phyloP scores from a whole-genome alignment of 2,888 invertebrate species.

The Temnothorax ravouxi region DNA sequence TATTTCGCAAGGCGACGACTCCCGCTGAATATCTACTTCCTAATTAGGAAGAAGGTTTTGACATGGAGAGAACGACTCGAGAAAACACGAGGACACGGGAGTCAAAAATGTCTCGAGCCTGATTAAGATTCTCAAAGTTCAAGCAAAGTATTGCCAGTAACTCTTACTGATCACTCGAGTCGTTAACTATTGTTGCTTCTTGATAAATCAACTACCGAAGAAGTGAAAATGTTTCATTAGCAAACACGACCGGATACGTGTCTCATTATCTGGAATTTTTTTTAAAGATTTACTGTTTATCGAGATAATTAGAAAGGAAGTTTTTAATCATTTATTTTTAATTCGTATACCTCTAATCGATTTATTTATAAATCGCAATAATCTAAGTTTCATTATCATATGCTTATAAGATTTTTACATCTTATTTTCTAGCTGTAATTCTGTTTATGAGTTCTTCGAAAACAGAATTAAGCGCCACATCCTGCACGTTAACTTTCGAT shows the following conservation, averaged over 20 bases:
- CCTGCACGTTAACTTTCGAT: neutral
- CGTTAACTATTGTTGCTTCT: slow-evolving; percentile 37
- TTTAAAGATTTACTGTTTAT: neutral
- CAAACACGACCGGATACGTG: neutral
- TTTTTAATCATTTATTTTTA: neutral
- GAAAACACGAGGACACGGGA: slow-evolving; percentile 26
- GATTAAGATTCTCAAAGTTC: slow-evolving; percentile 52
- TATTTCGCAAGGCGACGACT: slow-evolving; percentile 37
- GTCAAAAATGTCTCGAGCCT: slow-evolving; percentile 42
- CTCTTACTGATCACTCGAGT: slow-evolving; percentile 21
- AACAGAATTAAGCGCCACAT: neutral
- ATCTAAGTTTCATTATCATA: too few relatives aligned
- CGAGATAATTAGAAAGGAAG: slow-evolving; percentile 3
- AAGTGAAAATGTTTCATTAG: slow-evolving; percentile 27
- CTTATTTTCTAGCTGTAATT: neutral
- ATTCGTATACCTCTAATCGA: neutral
- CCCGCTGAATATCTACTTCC: neutral
- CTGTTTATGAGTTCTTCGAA: neutral
- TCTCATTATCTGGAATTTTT: slow-evolving; percentile 49
- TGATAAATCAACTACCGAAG: slow-evolving; percentile 24
- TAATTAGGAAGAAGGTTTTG: slow-evolving; percentile 52
- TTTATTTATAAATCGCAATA: neutral
- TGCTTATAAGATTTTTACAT: neutral
- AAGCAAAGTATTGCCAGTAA: slow-evolving; percentile 38
- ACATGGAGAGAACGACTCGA: slow-evolving; percentile 18